These are phyloP conservation scores for Lampris megalopsis DNA, from an alignment of 2,113 vertebrate species.

Conservation along the genomic window DNA sequence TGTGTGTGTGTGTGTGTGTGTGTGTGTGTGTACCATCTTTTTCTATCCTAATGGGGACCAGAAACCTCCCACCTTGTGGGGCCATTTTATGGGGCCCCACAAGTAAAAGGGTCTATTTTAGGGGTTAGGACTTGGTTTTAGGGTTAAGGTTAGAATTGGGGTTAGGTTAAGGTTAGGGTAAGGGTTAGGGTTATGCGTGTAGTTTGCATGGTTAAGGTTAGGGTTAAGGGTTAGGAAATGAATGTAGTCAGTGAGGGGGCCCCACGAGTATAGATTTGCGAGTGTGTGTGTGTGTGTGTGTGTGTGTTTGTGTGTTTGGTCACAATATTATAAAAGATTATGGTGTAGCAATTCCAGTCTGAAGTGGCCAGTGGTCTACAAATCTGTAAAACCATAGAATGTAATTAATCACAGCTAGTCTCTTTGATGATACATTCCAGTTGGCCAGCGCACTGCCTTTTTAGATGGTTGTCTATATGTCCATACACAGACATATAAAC, in stretches of 20 bases:
- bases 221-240: too few species aligned
- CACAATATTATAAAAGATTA: neutral
- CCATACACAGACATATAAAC: constrained; percentile 8
- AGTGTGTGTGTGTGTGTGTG: neutral
- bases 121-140: too few species aligned
- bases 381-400: constrained; percentile 3
- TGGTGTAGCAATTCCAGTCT: constrained; percentile 11
- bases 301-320: neutral
- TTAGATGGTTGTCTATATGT: constrained; percentile 29
- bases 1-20: constrained; percentile 14
- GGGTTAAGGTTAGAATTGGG: too few species aligned
- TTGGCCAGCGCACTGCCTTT: constrained; percentile 14
- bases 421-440: constrained; percentile 34
- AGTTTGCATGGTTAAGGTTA: too few species aligned
- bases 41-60: too few species aligned
- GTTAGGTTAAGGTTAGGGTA: too few species aligned
- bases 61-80: too few species aligned
- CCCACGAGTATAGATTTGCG: too few species aligned
- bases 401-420: constrained; percentile 14
- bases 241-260: too few species aligned
- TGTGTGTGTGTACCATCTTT: neutral
- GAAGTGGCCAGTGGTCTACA: constrained; percentile 14
- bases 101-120: too few species aligned
- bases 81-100: too few species aligned
- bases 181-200: too few species aligned